These are phyloP conservation scores for Larimichthys polyactis DNA, from an alignment of 2,113 vertebrate species.

Conservation along the genomic window DNA sequence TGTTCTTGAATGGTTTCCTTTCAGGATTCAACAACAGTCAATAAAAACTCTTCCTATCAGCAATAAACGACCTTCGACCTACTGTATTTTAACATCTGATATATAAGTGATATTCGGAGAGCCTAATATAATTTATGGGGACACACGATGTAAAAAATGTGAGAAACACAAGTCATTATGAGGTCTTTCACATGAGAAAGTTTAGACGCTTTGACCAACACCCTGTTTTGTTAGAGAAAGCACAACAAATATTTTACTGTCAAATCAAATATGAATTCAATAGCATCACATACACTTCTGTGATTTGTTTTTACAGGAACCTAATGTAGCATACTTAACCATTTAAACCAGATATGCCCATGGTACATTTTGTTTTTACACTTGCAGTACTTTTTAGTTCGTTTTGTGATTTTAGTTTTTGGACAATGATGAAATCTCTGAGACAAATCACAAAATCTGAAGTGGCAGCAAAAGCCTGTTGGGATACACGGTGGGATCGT, in stretches of 20 bases:
- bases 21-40: too few relatives aligned
- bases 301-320: background rate
- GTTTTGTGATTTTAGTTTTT: slow-evolving; percentile 19
- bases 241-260: background rate
- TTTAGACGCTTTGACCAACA: background rate
- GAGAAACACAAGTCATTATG: too few relatives aligned
- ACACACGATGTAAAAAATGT: too few relatives aligned
- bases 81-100: too few relatives aligned
- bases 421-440: slow-evolving; percentile 20
- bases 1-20: too few relatives aligned
- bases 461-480: slow-evolving; percentile 37
- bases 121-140: too few relatives aligned
- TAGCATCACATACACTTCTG: too few relatives aligned
- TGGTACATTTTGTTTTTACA: background rate
- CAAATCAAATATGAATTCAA: too few relatives aligned
- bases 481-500: slow-evolving; percentile 32
- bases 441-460: slow-evolving; percentile 23
- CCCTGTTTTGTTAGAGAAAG: background rate
- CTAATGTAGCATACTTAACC: background rate
- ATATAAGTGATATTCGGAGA: too few relatives aligned
- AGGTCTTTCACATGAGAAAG: background rate
- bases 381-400: background rate
- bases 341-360: background rate
- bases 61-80: too few relatives aligned
- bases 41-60: too few relatives aligned